phyloP scores from a whole-genome alignment of 2,888 invertebrate species.

The Linnaemya vulpina region DNA sequence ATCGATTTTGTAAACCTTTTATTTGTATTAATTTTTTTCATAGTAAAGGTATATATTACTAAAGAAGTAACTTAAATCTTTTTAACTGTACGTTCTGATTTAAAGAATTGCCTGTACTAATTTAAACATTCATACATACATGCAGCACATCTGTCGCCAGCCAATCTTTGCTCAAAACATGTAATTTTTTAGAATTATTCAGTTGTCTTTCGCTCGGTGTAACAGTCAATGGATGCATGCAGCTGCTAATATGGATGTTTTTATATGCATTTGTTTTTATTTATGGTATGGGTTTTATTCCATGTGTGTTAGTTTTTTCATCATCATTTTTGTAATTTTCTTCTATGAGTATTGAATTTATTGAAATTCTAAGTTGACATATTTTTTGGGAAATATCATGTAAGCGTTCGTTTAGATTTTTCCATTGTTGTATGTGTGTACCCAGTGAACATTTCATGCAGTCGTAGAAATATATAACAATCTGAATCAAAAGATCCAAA shows the following conservation, averaged over 20 bases:
- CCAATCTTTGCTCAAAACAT: conserved; percentile 43
- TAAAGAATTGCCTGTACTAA: background rate
- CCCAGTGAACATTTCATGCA: too few relatives aligned
- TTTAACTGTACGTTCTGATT: background rate
- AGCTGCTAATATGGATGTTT: conserved; percentile 5
- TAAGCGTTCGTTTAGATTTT: conserved; percentile 23
- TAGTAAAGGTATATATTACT: too few relatives aligned
- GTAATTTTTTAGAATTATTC: background rate
- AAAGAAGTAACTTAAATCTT: too few relatives aligned
- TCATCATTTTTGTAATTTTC: conserved; percentile 15
- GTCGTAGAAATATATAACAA: too few relatives aligned
- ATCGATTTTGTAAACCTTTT: too few relatives aligned
- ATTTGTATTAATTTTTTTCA: too few relatives aligned
- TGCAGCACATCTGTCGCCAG: conserved; percentile 50
- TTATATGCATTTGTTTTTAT: background rate
- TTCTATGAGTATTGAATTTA: conserved; percentile 52
- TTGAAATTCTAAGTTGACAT: conserved; percentile 46
- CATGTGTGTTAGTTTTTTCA: conserved; percentile 21
- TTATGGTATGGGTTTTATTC: conserved; percentile 36
- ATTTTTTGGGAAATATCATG: conserved; percentile 49
- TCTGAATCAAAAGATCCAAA: too few relatives aligned
- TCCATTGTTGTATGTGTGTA: background rate
- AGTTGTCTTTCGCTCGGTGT: conserved; percentile 4
- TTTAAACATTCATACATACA: background rate
- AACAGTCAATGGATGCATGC: background rate